These are phyloP conservation scores for Ictalurus punctatus DNA, from an alignment of 2,113 vertebrate genomes.

Conservation along the genomic window DNA sequence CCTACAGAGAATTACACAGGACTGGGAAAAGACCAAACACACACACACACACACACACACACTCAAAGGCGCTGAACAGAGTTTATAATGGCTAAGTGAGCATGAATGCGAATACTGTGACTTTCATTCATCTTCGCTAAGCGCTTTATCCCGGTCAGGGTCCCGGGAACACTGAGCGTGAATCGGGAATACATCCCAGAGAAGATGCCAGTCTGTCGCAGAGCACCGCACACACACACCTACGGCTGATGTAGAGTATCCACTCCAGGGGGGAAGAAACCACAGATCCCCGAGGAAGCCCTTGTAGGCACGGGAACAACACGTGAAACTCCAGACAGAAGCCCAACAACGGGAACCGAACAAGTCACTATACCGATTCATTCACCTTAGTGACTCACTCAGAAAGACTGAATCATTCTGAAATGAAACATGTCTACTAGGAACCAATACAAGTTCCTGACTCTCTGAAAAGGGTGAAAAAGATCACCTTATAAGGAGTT, in stretches of 20 bases:
- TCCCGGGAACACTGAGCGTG: neutral
- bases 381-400: neutral
- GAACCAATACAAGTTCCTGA: neutral
- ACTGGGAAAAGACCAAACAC: slow-evolving; percentile 14
- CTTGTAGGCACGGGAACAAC: neutral
- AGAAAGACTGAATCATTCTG: neutral
- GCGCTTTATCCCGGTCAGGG: neutral
- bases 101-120: neutral
- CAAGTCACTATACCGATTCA: neutral
- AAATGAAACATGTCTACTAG: neutral
- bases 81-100: neutral
- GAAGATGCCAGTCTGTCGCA: neutral
- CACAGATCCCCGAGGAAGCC: neutral
- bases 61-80: neutral
- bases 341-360: neutral
- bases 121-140: neutral
- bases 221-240: neutral
- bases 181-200: neutral
- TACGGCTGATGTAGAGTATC: neutral
- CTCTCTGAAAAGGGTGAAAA: neutral
- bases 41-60: neutral
- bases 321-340: neutral
- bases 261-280: neutral
- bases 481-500: neutral
- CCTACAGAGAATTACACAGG: neutral